A percentile compares a stretch with the other conserved stretches of the same genome.
Conservation (phyloP, 2,113 vertebrate genomes). For the Boleophthalmus pectinirostris region DNA sequence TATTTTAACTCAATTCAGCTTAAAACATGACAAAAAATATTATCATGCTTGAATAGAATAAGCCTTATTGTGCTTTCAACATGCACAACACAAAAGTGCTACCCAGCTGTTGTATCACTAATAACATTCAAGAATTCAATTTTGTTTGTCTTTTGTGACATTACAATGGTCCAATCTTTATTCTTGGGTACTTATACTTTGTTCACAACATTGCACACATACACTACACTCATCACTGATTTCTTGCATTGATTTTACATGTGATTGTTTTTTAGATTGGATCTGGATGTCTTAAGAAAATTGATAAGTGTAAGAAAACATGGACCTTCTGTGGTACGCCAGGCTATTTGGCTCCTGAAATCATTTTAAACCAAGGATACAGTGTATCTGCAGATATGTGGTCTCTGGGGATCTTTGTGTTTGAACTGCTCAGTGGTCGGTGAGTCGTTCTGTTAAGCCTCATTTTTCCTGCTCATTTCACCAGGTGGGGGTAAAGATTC, state of each 20-base stretch:
- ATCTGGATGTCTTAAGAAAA: constrained; percentile 73
- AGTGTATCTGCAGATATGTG: constrained; percentile 69
- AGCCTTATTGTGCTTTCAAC: too few relatives aligned
- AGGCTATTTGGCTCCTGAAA: constrained; percentile 78
- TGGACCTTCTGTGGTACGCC: constrained; percentile 80
- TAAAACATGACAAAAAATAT: neutral
- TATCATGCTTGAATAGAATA: neutral
- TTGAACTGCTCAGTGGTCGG: constrained; percentile 77
- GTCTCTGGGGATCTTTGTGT: constrained; percentile 78
- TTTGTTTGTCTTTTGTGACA: too few relatives aligned
- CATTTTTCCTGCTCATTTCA: constrained; percentile 6
- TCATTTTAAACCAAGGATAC: constrained; percentile 76
- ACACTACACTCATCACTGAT: neutral
- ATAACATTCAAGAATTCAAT: too few relatives aligned
- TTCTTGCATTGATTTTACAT: neutral
- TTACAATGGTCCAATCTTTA: too few relatives aligned
- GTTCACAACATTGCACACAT: too few relatives aligned
- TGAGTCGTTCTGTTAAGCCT: constrained; percentile 34
- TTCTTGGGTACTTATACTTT: too few relatives aligned
- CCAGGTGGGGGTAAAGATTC: neutral
- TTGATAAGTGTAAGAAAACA: constrained; percentile 71
- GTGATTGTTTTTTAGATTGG: constrained; percentile 61
- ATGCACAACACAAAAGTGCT: neutral
- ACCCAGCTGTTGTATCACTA: too few relatives aligned
- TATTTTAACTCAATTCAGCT: constrained; percentile 24